phyloP scores from a whole-genome alignment of 2,113 vertebrate genomes.

The Catharus minimus region DNA sequence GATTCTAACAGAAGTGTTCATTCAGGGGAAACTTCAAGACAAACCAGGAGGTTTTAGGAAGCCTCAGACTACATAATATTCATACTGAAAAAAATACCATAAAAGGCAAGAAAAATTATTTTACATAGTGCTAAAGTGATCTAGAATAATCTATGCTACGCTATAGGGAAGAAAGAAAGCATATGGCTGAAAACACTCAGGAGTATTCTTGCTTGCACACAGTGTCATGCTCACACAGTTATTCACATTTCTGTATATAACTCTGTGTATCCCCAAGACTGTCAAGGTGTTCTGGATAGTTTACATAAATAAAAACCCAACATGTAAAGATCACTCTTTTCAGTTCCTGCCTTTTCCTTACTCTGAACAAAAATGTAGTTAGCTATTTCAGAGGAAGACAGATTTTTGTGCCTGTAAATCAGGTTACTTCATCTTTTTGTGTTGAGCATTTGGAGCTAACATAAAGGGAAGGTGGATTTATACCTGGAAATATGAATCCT shows the following conservation, averaged over 20 bases:
- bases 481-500: neutral
- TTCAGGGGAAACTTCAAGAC: neutral
- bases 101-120: slow-evolving; percentile 3
- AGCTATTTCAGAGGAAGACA: neutral
- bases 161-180: neutral
- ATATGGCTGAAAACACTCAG: neutral
- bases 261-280: slow-evolving; percentile 1
- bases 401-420: neutral
- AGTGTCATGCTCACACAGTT: neutral
- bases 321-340: neutral
- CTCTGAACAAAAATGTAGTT: neutral
- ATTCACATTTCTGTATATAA: slow-evolving; percentile 37
- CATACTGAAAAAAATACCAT: neutral
- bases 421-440: neutral
- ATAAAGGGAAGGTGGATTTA: neutral
- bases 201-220: slow-evolving; percentile 18
- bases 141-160: neutral
- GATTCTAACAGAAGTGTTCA: neutral
- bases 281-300: neutral
- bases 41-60: neutral
- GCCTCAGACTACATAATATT: neutral
- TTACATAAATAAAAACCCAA: neutral
- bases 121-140: neutral
- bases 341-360: neutral
- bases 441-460: neutral